phyloP scores from a whole-genome alignment of 2,888 invertebrate species.

The Orthonevra nobilis region DNA sequence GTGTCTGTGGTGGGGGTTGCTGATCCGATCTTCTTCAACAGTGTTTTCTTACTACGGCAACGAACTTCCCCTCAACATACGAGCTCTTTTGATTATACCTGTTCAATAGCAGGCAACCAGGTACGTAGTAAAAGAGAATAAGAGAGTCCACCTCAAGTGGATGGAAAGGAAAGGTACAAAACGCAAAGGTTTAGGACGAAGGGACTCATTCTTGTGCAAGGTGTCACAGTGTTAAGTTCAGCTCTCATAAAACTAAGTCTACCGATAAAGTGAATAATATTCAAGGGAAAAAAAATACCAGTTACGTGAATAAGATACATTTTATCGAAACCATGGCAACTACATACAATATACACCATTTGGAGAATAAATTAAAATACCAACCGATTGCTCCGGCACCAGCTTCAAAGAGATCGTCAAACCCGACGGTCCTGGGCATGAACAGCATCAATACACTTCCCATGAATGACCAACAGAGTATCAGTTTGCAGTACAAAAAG shows the following conservation, averaged over 20 bases:
- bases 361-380: slow-evolving; percentile 69
- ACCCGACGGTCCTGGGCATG: slow-evolving; percentile 65
- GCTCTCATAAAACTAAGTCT: slow-evolving; percentile 49
- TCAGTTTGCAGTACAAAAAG: slow-evolving; percentile 82
- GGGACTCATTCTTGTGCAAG: slow-evolving; percentile 82
- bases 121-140: slow-evolving; percentile 55
- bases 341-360: slow-evolving; percentile 70
- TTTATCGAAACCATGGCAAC: slow-evolving; percentile 52
- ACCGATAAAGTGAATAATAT: slow-evolving; percentile 28
- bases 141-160: slow-evolving; percentile 62
- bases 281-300: slow-evolving; percentile 36
- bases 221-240: slow-evolving; percentile 80
- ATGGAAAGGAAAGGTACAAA: slow-evolving; percentile 80
- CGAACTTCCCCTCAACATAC: slow-evolving; percentile 54
- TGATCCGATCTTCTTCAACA: slow-evolving; percentile 43
- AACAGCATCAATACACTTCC: slow-evolving; percentile 66
- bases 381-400: slow-evolving; percentile 83
- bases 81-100: slow-evolving; percentile 67
- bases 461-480: slow-evolving; percentile 28
- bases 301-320: slow-evolving; percentile 55
- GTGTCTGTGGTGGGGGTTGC: slow-evolving; percentile 41
- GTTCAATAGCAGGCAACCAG: slow-evolving; percentile 24
- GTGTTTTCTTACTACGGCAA: no score
- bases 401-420: slow-evolving; percentile 39
- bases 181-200: slow-evolving; percentile 81